Conservation (phyloP, 2,113 vertebrate genomes). For the Zonotrichia leucophrys region DNA sequence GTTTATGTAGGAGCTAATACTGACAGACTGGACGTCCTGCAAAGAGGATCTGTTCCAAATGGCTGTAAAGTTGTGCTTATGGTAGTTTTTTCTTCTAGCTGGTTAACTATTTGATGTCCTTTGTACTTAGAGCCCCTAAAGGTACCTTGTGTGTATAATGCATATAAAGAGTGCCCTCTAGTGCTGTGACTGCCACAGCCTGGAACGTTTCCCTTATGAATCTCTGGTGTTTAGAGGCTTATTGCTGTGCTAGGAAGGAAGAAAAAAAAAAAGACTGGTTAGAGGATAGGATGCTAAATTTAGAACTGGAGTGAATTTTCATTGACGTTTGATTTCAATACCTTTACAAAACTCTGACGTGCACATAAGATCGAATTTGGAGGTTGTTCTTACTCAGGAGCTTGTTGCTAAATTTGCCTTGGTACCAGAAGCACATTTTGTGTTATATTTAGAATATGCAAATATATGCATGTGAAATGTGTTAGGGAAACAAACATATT, state of each 20-base stretch:
- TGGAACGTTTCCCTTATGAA: neutral
- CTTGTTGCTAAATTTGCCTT: neutral
- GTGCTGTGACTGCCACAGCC: neutral
- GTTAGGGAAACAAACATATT: neutral
- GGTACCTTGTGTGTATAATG: neutral
- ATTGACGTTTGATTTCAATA: neutral
- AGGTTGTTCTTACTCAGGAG: neutral
- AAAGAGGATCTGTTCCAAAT: slow-evolving; percentile 8
- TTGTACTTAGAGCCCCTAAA: neutral
- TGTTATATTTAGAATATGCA: slow-evolving; percentile 5
- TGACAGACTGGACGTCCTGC: neutral
- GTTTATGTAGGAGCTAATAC: neutral
- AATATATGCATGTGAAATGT: neutral
- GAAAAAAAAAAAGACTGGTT: neutral
- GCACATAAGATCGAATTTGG: neutral
- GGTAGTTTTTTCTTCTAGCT: neutral
- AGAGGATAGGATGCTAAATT: neutral
- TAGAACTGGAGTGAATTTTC: neutral
- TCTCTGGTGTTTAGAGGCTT: neutral
- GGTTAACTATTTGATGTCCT: slow-evolving; percentile 2
- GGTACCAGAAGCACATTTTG: neutral
- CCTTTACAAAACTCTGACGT: neutral
- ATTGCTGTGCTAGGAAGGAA: neutral
- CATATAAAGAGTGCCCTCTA: slow-evolving; percentile 66
- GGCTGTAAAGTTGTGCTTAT: slow-evolving; percentile 12